Evolutionary conservation across 2,113 vertebrate genomes (phyloP).

Genomic region (Anas platyrhynchos): DNA sequence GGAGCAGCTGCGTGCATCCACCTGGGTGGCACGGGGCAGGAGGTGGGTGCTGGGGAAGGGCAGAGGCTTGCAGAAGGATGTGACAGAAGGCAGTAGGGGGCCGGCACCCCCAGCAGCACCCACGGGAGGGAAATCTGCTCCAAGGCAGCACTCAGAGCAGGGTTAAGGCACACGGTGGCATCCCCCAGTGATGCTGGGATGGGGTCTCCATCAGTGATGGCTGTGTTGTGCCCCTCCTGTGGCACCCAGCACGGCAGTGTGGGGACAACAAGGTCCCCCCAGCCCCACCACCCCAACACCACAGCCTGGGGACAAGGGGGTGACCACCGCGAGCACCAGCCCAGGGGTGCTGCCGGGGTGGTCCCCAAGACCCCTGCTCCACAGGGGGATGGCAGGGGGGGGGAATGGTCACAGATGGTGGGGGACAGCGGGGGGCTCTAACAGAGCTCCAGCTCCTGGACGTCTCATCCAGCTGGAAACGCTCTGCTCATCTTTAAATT

Average conservation of each 20-base stretch:
- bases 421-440: fast-evolving
- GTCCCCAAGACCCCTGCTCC: too few species aligned
- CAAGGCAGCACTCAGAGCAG: neutral
- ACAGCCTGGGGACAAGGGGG: neutral
- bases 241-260: neutral
- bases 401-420: neutral
- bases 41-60: neutral
- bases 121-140: neutral
- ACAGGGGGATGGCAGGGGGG: too few species aligned
- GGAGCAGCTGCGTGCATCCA: neutral
- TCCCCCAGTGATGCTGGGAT: neutral
- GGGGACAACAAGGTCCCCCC: fast-evolving
- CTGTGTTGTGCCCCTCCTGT: neutral
- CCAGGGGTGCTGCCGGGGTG: too few species aligned
- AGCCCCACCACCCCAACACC: neutral
- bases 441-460: neutral
- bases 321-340: neutral
- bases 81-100: fast-evolving
- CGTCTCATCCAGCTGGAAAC: neutral
- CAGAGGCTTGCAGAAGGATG: neutral
- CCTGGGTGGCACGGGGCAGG: fast-evolving
- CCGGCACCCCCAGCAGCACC: neutral
- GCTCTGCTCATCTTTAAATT: neutral
- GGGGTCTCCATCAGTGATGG: neutral
- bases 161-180: fast-evolving